phyloP scores from a whole-genome alignment of 2,113 vertebrate species.

The Onychostruthus taczanowskii region DNA sequence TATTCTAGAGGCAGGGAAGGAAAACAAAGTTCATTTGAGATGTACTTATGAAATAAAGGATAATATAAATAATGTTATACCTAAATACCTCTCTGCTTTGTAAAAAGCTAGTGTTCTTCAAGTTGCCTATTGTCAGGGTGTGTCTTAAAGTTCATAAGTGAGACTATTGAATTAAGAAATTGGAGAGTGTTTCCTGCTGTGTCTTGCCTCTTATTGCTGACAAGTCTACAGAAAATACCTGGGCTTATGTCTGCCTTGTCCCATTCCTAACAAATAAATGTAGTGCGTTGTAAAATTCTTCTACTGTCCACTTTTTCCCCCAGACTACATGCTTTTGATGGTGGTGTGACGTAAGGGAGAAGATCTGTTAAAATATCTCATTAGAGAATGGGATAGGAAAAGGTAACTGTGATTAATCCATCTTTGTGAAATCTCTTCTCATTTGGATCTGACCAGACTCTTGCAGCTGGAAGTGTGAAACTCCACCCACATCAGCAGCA shows the following conservation, averaged over 20 bases:
- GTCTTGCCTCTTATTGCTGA: not conserved
- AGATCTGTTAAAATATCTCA: not conserved
- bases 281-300: not conserved
- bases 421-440: not conserved
- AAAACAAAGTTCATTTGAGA: not conserved
- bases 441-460: not conserved
- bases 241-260: not conserved
- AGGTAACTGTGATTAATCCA: not conserved
- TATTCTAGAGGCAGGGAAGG: not conserved
- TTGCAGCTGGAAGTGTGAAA: rapidly evolving
- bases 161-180: not conserved
- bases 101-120: not conserved
- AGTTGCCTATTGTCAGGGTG: not conserved
- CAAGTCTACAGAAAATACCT: not conserved
- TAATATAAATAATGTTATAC: not conserved
- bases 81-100: not conserved
- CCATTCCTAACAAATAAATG: not conserved
- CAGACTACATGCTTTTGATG: not conserved
- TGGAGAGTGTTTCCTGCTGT: not conserved
- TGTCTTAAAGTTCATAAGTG: not conserved
- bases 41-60: not conserved
- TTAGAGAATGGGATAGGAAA: not conserved
- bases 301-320: not conserved
- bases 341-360: not conserved
- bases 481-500: not conserved